These are phyloP conservation scores for Zelostemma sp. DNA, from an alignment of 1,140 invertebrate species.

Conservation along the genomic window DNA sequence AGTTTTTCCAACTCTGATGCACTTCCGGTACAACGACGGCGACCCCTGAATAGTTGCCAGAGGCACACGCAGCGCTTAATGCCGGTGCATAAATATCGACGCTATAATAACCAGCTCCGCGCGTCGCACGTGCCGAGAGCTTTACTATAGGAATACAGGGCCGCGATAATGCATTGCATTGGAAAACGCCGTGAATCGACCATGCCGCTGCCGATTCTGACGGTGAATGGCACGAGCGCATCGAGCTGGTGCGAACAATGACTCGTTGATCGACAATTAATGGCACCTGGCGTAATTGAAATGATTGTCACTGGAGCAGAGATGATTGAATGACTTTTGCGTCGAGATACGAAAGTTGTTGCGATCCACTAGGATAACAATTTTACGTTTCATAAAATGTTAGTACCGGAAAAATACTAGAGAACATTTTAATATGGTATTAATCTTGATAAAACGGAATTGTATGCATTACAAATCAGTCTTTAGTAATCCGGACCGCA, in stretches of 20 bases:
- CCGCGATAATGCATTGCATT: constrained; percentile 62
- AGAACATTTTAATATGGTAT: too few species aligned
- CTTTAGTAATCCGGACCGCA: too few species aligned
- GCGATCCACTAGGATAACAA: too few species aligned
- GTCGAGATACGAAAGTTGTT: too few species aligned
- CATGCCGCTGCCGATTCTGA: constrained; percentile 14
- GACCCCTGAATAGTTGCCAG: constrained; percentile 13
- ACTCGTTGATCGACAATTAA: constrained; percentile 34
- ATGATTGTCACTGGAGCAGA: constrained; percentile 20
- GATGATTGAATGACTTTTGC: constrained; percentile 20
- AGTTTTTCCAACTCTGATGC: constrained; percentile 19
- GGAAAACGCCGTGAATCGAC: constrained; percentile 47
- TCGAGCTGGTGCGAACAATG: constrained; percentile 22
- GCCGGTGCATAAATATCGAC: constrained; percentile 58
- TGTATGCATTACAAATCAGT: too few species aligned
- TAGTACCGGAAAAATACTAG: too few species aligned
- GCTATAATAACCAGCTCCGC: constrained; percentile 56
- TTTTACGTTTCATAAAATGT: too few species aligned
- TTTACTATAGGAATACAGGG: constrained; percentile 48
- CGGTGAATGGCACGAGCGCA: constrained; percentile 21
- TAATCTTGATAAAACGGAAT: too few species aligned
- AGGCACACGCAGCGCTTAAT: constrained; percentile 48
- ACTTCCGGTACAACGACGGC: constrained; percentile 9
- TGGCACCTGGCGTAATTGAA: constrained; percentile 29
- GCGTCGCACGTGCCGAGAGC: constrained; percentile 33